phyloP scores from a whole-genome alignment of 2,888 invertebrate genomes.

The Anagyrus pseudococci region DNA sequence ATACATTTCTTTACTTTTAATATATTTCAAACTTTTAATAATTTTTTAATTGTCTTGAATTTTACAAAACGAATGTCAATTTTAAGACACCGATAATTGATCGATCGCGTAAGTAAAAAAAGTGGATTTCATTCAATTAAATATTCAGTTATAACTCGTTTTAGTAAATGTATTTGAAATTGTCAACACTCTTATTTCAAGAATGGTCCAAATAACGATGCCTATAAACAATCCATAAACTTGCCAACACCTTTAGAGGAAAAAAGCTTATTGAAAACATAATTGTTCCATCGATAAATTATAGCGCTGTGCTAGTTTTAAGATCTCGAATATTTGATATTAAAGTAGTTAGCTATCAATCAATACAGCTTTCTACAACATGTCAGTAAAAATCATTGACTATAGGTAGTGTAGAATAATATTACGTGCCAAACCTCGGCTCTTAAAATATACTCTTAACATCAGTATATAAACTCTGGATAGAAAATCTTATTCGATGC shows the following conservation, averaged over 20 bases:
- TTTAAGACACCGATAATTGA: background rate
- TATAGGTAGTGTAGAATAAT: constrained; percentile 8
- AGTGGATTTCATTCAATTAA: background rate
- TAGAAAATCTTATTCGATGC: constrained; percentile 13
- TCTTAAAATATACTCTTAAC: constrained; percentile 11
- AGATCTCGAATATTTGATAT: constrained; percentile 12
- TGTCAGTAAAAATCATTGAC: constrained; percentile 10
- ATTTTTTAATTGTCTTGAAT: background rate
- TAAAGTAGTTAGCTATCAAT: constrained; percentile 12
- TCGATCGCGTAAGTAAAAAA: background rate
- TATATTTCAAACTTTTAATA: background rate
- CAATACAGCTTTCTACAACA: constrained; percentile 15
- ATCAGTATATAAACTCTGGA: background rate
- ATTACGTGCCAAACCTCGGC: constrained; percentile 33
- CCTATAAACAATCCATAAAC: background rate
- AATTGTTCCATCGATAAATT: background rate
- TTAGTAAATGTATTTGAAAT: background rate
- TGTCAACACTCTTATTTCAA: background rate
- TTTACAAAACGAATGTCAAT: background rate
- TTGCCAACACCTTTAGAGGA: background rate
- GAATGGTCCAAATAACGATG: background rate
- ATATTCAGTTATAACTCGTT: background rate
- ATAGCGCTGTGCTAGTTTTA: constrained; percentile 9
- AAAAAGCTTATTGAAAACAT: constrained; percentile 10
- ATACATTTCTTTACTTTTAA: background rate